Percentiles rank a stretch among this genome's conserved stretches.
These are phyloP conservation scores for Montipora cactus DNA, from an alignment of 64 coral and sea anemone species.

Conservation along the genomic window DNA sequence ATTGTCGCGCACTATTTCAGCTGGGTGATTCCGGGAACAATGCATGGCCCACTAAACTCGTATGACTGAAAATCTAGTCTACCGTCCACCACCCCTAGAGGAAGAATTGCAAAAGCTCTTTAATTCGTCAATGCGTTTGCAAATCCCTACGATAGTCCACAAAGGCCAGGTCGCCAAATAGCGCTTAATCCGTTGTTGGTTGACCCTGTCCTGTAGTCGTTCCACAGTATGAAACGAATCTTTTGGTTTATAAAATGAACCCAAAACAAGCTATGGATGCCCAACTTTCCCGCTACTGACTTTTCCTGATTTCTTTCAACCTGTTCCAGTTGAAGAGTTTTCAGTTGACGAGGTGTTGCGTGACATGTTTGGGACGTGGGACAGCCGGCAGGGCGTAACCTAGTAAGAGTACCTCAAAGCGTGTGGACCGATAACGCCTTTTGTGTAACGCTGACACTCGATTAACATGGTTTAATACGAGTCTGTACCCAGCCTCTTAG, in stretches of 20 bases:
- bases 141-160: background rate
- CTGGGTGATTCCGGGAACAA: too few species aligned
- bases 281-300: constrained; percentile 64
- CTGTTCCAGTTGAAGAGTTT: constrained; percentile 70
- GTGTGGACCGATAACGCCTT: constrained; percentile 47
- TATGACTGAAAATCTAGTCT: too few species aligned
- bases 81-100: constrained; percentile 62
- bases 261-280: constrained; percentile 82
- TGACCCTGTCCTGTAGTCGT: constrained; percentile 48
- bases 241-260: constrained; percentile 73
- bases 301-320: constrained; percentile 62
- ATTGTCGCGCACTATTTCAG: too few species aligned
- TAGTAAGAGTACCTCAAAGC: constrained; percentile 62
- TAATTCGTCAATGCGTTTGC: constrained; percentile 72
- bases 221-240: constrained; percentile 63
- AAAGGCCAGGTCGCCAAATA: constrained; percentile 2
- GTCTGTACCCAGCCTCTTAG: constrained; percentile 74
- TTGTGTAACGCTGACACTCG: constrained; percentile 72
- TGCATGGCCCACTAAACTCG: too few species aligned
- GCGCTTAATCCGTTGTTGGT: constrained; percentile 80
- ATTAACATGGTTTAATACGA: constrained; percentile 71
- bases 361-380: constrained; percentile 69
- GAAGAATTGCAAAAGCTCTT: constrained; percentile 51
- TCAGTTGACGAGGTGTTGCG: constrained; percentile 59
- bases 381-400: constrained; percentile 50